Conservation (phyloP, 2,113 vertebrate genomes). For the Antigone vipio region DNA sequence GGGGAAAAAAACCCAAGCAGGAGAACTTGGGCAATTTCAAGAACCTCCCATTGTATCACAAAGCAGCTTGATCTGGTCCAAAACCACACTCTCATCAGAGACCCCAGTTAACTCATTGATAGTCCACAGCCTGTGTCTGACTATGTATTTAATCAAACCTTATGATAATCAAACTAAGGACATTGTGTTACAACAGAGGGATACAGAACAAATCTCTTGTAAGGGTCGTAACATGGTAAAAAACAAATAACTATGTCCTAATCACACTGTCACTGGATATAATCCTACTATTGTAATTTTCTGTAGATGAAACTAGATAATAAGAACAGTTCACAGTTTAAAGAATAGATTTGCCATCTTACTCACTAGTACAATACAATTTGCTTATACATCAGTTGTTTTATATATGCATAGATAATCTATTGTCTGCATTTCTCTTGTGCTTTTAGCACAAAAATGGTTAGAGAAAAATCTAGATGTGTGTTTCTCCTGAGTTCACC, state of each 20-base stretch:
- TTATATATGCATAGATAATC: neutral
- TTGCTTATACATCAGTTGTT: conserved; percentile 11
- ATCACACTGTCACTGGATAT: neutral
- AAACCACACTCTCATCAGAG: neutral
- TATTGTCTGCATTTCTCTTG: neutral
- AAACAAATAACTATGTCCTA: neutral
- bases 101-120: neutral
- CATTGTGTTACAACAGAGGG: neutral
- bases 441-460: conserved; percentile 5
- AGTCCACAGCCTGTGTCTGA: neutral
- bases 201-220: neutral
- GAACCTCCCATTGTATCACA: neutral
- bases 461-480: conserved; percentile 21
- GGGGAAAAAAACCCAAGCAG: neutral
- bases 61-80: neutral
- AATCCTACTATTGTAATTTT: neutral
- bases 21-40: neutral
- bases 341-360: neutral
- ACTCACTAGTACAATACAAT: neutral
- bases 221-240: neutral
- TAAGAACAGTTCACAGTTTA: neutral
- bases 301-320: neutral
- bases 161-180: neutral
- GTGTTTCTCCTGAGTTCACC: conserved; percentile 41
- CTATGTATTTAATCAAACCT: neutral